phyloP scores from a whole-genome alignment of 2,888 invertebrate species.

The Embidobia sp. region DNA sequence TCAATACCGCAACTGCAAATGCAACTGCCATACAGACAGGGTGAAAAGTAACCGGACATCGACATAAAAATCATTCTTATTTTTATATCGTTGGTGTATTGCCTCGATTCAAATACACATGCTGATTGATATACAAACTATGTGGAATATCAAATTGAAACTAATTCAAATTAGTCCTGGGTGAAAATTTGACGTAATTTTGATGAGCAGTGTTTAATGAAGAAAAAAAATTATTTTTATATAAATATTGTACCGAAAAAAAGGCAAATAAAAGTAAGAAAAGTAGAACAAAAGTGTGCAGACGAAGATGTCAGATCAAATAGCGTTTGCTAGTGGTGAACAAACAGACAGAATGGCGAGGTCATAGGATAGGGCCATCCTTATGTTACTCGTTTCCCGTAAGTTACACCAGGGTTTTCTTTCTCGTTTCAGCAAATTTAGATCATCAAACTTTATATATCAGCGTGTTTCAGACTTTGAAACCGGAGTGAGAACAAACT shows the following conservation, averaged over 20 bases:
- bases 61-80: constrained; percentile 7
- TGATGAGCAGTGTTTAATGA: constrained; percentile 22
- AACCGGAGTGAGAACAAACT: constrained; percentile 83
- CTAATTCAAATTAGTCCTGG: background rate
- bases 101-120: too few species aligned
- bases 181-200: background rate
- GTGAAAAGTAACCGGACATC: constrained; percentile 8
- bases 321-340: constrained; percentile 61
- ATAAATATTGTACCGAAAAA: background rate
- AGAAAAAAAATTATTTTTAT: constrained; percentile 5
- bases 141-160: too few species aligned
- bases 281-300: background rate
- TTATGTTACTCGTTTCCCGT: constrained; percentile 72
- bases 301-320: constrained; percentile 6
- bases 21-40: constrained; percentile 48
- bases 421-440: constrained; percentile 84
- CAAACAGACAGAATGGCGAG: constrained; percentile 80
- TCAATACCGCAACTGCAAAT: constrained; percentile 23
- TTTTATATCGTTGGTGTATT: too few species aligned
- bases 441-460: constrained; percentile 83
- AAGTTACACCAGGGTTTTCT: constrained; percentile 80
- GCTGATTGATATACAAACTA: background rate
- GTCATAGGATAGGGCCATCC: constrained; percentile 80
- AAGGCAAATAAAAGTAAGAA: background rate
- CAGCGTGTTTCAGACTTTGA: constrained; percentile 84